Evolutionary conservation across 2,888 invertebrate species (phyloP).

Genomic region (Cephus spinipes): DNA sequence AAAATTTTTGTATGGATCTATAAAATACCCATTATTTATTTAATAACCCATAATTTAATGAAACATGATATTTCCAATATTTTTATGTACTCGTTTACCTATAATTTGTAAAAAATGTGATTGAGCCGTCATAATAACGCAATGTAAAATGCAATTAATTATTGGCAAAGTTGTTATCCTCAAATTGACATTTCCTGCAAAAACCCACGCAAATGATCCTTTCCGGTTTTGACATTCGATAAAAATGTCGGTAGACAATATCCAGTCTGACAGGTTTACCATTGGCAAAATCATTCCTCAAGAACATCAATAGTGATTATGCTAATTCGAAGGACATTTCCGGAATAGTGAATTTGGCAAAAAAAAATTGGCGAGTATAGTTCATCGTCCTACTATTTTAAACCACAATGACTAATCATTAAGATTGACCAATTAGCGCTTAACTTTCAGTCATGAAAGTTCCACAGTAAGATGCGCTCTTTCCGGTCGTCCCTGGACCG

Average conservation of each 20-base stretch:
- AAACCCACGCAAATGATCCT: background rate
- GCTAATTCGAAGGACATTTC: background rate
- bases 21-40: background rate
- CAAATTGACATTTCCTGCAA: background rate
- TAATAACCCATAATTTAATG: no score
- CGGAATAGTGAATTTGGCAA: background rate
- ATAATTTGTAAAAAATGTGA: background rate
- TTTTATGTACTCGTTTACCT: background rate
- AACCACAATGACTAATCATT: background rate
- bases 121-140: background rate
- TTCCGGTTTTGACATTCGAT: background rate
- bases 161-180: background rate
- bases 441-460: background rate
- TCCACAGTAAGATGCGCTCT: conserved; percentile 11
- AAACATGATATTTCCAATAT: background rate
- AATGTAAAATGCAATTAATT: background rate
- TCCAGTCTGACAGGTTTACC: background rate
- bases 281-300: background rate
- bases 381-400: background rate
- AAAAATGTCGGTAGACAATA: background rate
- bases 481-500: conserved; percentile 51
- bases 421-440: background rate
- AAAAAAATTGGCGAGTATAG: background rate
- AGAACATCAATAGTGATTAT: background rate
- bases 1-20: background rate